Evolutionary conservation across 2,888 invertebrate species (phyloP), one percentile per base, ranked within the genome.

Genomic region (Chloromyia formosa): DNA sequence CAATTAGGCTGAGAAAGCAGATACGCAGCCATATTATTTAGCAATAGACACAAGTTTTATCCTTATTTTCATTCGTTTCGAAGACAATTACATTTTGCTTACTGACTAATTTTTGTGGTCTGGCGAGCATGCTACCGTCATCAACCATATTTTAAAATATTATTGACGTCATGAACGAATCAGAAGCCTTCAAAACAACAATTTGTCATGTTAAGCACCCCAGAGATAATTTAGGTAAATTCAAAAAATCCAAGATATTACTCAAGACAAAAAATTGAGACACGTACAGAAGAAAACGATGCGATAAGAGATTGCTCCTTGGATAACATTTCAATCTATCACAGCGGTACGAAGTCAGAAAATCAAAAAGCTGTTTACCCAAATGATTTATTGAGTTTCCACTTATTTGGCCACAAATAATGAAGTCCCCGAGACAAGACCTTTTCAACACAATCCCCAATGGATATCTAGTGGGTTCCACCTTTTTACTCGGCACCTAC

Each of bases 351-450:
- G 4, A 73, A 62, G 40, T 74, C 62, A 62, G 23, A 73, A 62
- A 73, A 73, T 61, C 61, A 73, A 45, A 74, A 74, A 74, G 73
- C 64, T 74, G 64, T 74, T 74, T 74, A 64, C 73, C 62, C 73
- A 64, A 74, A 74, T 74, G 64, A 74, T 74, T 74, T 74, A 74
- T 74, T 74, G 73, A 74, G 56, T 74, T 74, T 74, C 73, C 73
- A 74, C 73, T 64, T 74, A 74, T 74, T 74, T 74, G 64, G 73
- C 62, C 53, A 74, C 73, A 74, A 74, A 74, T 74, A 74, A 74
- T 74, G 73, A 74, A 74, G 73, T 74, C 54, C 45, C 73, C 35
- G 14, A 53, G 73, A 49, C 45, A 35, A 66, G 23, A 49, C 66
- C 49, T 45, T 62, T 66, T 22, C 49, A 5, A 14, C 66, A 35